Percentiles rank a stretch among this genome's conserved stretches.
These are phyloP conservation scores for Meloidogyne floridensis DNA, from an alignment of 1,140 invertebrate species.

Conservation along the genomic window DNA sequence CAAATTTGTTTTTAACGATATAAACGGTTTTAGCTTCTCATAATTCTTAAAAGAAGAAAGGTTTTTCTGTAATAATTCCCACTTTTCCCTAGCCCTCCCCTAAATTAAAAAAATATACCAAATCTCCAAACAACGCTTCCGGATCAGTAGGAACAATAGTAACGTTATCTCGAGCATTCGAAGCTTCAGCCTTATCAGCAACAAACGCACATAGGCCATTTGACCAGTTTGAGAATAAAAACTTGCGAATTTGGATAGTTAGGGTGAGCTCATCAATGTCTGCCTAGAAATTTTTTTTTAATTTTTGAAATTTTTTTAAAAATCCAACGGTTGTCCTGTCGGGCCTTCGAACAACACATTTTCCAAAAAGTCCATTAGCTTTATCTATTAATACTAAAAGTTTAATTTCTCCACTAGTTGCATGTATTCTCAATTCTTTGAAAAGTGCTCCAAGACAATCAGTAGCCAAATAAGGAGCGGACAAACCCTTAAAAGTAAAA, in stretches of 20 bases:
- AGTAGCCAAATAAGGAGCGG: conserved; percentile 58
- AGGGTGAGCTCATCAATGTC: conserved; percentile 52
- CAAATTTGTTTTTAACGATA: conserved; percentile 60
- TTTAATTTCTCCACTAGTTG: conserved; percentile 54
- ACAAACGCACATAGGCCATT: conserved; percentile 58
- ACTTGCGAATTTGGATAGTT: conserved; percentile 47
- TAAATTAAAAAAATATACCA: background rate
- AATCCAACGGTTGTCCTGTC: conserved; percentile 47
- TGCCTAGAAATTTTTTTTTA: conserved; percentile 40
- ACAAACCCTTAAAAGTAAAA: conserved; percentile 47
- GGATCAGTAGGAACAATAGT: conserved; percentile 50
- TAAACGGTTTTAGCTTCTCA: conserved; percentile 59
- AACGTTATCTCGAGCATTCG: conserved; percentile 46
- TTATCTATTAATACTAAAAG: conserved; percentile 59
- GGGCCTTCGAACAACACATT: conserved; percentile 53
- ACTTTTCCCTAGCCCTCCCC: conserved; percentile 31
- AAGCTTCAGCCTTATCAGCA: conserved; percentile 61
- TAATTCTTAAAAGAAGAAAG: conserved; percentile 44
- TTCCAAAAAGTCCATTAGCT: conserved; percentile 61
- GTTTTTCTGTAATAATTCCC: conserved; percentile 6
- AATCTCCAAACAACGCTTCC: conserved; percentile 56
- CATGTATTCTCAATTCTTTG: conserved; percentile 55
- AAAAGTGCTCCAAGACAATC: conserved; percentile 62
- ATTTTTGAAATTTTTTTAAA: background rate
- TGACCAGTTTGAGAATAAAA: conserved; percentile 48